Conservation (phyloP, 2,888 invertebrate genomes). For the Harmothoe impar region DNA sequence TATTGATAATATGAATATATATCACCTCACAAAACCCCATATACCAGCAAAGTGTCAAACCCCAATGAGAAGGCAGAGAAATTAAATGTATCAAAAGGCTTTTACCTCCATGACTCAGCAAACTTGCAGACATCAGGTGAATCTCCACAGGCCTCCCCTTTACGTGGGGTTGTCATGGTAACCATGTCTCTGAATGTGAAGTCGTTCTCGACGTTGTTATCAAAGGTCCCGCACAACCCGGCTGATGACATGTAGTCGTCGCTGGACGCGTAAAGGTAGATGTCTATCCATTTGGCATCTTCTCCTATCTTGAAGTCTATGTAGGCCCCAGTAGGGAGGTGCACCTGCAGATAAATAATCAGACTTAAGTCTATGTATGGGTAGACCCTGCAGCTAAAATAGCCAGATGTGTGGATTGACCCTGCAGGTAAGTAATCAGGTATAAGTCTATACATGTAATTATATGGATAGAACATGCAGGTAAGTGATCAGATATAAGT, state of each 20-base stretch:
- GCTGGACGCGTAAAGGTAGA: slow-evolving; percentile 70
- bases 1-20: too few relatives aligned
- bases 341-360: slow-evolving; percentile 65
- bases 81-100: neutral
- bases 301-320: slow-evolving; percentile 69
- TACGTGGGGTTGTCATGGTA: slow-evolving; percentile 32
- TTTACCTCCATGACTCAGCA: slow-evolving; percentile 73
- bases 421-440: too few relatives aligned
- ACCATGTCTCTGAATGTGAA: slow-evolving; percentile 67
- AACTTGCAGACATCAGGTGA: slow-evolving; percentile 69
- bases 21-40: too few relatives aligned
- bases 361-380: too few relatives aligned
- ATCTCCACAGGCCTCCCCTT: slow-evolving; percentile 67
- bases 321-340: slow-evolving; percentile 70
- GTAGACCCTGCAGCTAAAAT: too few relatives aligned
- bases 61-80: neutral
- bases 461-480: too few relatives aligned
- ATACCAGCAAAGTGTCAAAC: too few relatives aligned
- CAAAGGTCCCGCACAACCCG: slow-evolving; percentile 76
- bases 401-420: too few relatives aligned
- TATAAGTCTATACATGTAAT: too few relatives aligned
- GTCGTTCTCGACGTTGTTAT: slow-evolving; percentile 74
- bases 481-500: too few relatives aligned
- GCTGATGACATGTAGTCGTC: slow-evolving; percentile 70
- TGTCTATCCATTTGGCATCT: slow-evolving; percentile 67